Base-by-base conservation (phyloP, 1,140 invertebrate genomes). In the Plodia interpunctella region DNA sequence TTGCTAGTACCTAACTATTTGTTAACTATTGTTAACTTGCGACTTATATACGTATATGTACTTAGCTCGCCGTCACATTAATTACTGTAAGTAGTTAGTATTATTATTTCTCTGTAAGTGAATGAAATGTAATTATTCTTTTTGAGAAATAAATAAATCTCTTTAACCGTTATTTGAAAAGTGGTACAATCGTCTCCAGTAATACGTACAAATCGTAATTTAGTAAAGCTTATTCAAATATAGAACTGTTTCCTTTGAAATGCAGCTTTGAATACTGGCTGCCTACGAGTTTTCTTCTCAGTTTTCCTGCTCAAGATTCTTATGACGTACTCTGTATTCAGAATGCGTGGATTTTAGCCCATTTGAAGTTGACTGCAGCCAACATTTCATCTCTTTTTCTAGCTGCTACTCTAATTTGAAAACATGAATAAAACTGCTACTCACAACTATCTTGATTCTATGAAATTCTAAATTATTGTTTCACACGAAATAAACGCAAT, bases 191-290 rank as follows among this genome's bases (percentile, higher is more conserved):
- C 6, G 21, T 32, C 6, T 10, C 3, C 30, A 32, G 8, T 32
- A 32, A 3, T 32, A 32, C 11, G 30, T 32, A 10, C 10, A 32
- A 44, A 15, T 44, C 8, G 15, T 44, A 44, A 44, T n/a, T 17
- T n/a, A n/a, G 38, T 44, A n/a, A 17, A 44, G 38, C n/a, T 6
- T 44, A 15, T 44, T 15, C 5, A 17, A 44, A 56, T 25, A 61
- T 57, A 51, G 56, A 58, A 32, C 30, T 53, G n/a, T 21, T 53
- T 25, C 20, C 21, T 53, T 53, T 53, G 19, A 53, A 25, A 21
- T 21, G 11, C 51, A 53, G 51, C 21, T 70, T 66, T 70, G 63
- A 70, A 61, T 58, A 57, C 49, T 61, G 13, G 15, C 13, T 56
- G 28, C 55, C 19, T 30, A 49, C 53, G 58, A 61, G 56, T 53